Base-by-base conservation (phyloP, 2,113 vertebrate genomes). In the Stegastes partitus region DNA sequence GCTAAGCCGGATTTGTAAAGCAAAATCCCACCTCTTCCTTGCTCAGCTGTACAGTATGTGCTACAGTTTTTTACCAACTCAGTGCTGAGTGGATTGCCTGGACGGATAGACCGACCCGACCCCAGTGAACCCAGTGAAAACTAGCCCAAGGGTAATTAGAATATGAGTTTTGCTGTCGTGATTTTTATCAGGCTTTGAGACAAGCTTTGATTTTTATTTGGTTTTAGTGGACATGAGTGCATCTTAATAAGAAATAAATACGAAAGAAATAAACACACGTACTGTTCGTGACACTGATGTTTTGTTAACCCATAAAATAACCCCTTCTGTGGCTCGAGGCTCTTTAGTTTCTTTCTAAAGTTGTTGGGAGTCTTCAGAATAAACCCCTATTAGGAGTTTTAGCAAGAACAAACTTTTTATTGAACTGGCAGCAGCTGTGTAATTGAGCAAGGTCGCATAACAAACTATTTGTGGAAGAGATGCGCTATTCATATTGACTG, bases 1-100 rank as follows among this genome's bases (percentile, higher is more conserved):
- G 45, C 79, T 91, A 89, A 93, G 83, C 91, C 16, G 90, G 89
- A 91, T 93, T 91, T 91, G 74, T 74, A 72, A 78, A 72, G 53
- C 62, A 42, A 91, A 87, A 82, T 81, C 81, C 87, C 75, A 54
- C 47, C 73, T 58, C 72, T 56, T 62, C 25, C 58, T 4, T 25
- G 61, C 61, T 57, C 39, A 61, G 61, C 80, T 75, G 68, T 59
- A 71, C 79, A 75, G 68, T 69, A 18, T 79, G 79, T 77, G 78
- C 50, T 56, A 15, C 51, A 25, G 9, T 77, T 84, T 18, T 21
- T 57, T 34, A 8, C 31, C 31, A 34, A 34, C 7, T 54, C 54
- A 28, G 69, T 11, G 77, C 71, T 70, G 79, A 87, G 81, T 85
- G 71, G 67, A 87, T 86, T 87, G 86, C 57, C 68, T 56, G 50